A percentile compares a stretch with the other conserved stretches of the same genome.
These are phyloP conservation scores for Meliscaeva auricollis DNA, from an alignment of 2,888 invertebrate species.

Conservation along the genomic window DNA sequence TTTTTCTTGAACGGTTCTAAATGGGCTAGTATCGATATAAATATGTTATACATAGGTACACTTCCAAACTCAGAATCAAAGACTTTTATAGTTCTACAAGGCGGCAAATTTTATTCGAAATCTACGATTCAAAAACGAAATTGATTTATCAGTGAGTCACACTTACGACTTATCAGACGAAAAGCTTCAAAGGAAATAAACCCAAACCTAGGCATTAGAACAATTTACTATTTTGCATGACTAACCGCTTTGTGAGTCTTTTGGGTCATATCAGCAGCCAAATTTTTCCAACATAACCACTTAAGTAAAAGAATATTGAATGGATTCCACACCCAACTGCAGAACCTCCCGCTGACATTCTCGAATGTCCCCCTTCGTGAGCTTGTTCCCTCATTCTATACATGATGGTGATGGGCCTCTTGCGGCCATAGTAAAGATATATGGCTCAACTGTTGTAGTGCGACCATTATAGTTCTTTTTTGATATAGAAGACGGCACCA, in stretches of 20 bases:
- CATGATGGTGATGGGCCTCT: not conserved
- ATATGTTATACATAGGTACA: no score
- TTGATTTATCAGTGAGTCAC: not conserved
- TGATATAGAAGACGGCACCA: constrained; percentile 47
- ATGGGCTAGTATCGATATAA: no score
- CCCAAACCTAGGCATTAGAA: constrained; percentile 49
- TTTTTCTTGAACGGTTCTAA: no score
- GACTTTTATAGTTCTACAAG: no score
- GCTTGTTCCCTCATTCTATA: constrained; percentile 4
- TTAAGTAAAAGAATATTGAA: constrained; percentile 63
- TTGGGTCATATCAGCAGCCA: constrained; percentile 55
- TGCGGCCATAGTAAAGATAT: constrained; percentile 6
- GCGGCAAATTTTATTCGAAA: no score
- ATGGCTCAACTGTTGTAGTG: constrained; percentile 12
- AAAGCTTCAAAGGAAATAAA: constrained; percentile 18
- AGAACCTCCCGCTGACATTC: constrained; percentile 31
- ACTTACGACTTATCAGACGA: no score
- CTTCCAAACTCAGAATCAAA: no score
- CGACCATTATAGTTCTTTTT: constrained; percentile 22
- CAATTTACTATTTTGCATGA: constrained; percentile 62
- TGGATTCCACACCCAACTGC: constrained; percentile 25
- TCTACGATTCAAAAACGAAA: no score
- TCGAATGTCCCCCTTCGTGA: not conserved
- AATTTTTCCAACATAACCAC: constrained; percentile 52
- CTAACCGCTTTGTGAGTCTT: constrained; percentile 65